phyloP scores from a whole-genome alignment of 2,113 vertebrate species.

The Leptodactylus fuscus region DNA sequence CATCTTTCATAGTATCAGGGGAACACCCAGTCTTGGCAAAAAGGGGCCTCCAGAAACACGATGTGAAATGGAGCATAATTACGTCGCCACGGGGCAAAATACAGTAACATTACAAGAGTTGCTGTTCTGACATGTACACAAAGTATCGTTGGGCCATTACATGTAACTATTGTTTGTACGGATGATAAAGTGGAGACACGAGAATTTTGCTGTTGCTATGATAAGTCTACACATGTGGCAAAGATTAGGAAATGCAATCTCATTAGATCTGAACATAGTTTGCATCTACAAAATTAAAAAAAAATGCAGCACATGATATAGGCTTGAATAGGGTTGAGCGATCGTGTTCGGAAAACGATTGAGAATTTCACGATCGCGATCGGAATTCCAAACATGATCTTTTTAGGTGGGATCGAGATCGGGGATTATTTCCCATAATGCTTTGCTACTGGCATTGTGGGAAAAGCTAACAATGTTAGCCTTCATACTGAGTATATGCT shows the following conservation, averaged over 20 bases:
- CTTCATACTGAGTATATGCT: no score
- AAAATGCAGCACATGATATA: no score
- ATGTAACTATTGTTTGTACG: constrained; percentile 35
- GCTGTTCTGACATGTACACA: constrained; percentile 49
- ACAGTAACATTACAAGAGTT: constrained; percentile 18
- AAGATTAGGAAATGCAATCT: not conserved
- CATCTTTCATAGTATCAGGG: constrained; percentile 59
- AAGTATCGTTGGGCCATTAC: constrained; percentile 44
- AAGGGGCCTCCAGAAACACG: constrained; percentile 43
- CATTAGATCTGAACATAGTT: not conserved
- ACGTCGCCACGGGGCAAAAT: constrained; percentile 42
- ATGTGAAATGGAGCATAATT: constrained; percentile 54
- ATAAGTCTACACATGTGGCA: constrained; percentile 29
- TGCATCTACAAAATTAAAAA: not conserved
- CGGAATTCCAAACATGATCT: no score
- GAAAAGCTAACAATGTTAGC: no score
- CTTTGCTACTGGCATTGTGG: no score
- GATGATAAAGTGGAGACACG: constrained; percentile 6
- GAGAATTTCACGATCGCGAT: no score
- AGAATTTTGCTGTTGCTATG: constrained; percentile 3
- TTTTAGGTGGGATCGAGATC: no score
- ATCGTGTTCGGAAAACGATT: no score
- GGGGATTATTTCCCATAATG: no score
- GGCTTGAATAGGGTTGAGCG: no score
- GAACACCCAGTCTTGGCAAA: constrained; percentile 54